phyloP scores from a whole-genome alignment of 1,140 invertebrate species.

The Thaumetopoea pityocampa region DNA sequence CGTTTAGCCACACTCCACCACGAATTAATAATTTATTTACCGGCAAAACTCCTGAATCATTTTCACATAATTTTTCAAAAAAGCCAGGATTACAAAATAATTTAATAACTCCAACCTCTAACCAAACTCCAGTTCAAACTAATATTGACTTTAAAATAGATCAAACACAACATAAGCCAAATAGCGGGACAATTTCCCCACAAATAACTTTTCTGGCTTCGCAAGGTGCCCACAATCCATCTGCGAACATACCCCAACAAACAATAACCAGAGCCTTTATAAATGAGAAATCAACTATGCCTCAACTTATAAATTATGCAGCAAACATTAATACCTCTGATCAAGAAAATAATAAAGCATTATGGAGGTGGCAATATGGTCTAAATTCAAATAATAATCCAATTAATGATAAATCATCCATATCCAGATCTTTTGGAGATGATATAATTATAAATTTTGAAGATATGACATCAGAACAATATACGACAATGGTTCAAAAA shows the following conservation, averaged over 20 bases:
- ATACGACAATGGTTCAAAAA: constrained; percentile 49
- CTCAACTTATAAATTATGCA: constrained; percentile 64
- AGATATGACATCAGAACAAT: constrained; percentile 62
- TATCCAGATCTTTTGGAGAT: constrained; percentile 59
- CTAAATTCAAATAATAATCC: constrained; percentile 42
- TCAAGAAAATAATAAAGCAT: constrained; percentile 49
- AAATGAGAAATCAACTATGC: constrained; percentile 46
- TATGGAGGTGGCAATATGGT: constrained; percentile 68
- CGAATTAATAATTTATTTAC: constrained; percentile 50
- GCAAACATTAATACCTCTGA: constrained; percentile 40
- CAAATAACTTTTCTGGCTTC: constrained; percentile 69
- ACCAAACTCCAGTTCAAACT: constrained; percentile 38
- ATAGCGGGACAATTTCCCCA: constrained; percentile 49
- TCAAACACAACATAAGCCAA: constrained; percentile 41
- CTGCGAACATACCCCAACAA: constrained; percentile 33
- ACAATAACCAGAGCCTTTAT: constrained; percentile 35
- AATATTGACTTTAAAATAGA: constrained; percentile 38
- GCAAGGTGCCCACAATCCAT: constrained; percentile 60
- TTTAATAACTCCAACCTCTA: constrained; percentile 39
- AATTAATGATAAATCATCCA: constrained; percentile 52
- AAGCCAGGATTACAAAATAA: constrained; percentile 40
- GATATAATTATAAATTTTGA: constrained; percentile 64
- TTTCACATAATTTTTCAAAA: constrained; percentile 53
- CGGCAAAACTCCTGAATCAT: constrained; percentile 63
- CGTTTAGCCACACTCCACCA: constrained; percentile 28